phyloP scores from a whole-genome alignment of 2,113 vertebrate species.

The Pleuronectes platessa region DNA sequence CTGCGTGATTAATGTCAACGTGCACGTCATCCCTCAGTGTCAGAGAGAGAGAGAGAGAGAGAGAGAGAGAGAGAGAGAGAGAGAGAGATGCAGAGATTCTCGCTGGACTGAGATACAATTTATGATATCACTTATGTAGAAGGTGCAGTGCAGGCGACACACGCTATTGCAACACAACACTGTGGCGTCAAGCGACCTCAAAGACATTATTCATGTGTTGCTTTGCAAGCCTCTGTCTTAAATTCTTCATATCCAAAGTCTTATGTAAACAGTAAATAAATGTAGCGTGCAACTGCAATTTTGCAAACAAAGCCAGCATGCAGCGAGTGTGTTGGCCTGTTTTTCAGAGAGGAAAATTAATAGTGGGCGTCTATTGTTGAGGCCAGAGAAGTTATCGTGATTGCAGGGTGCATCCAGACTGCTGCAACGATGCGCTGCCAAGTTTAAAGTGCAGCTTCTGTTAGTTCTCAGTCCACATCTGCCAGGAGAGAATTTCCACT shows the following conservation, averaged over 20 bases:
- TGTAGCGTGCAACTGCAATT: not conserved
- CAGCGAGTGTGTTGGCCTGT: not conserved
- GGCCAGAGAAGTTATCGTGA: slow-evolving; percentile 21
- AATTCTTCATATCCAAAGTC: not conserved
- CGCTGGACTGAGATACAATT: slow-evolving; percentile 36
- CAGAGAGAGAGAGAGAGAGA: not conserved
- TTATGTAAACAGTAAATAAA: not conserved
- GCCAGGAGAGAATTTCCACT: slow-evolving; percentile 62
- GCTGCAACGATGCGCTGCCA: slow-evolving; percentile 34
- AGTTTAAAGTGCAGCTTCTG: slow-evolving; percentile 56
- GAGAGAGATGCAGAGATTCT: not conserved
- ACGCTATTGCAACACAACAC: slow-evolving; percentile 50
- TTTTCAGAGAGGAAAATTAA: not conserved
- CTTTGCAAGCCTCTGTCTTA: not conserved
- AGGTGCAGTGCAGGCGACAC: slow-evolving; percentile 35
- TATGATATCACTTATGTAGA: slow-evolving; percentile 56
- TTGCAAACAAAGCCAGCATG: not conserved
- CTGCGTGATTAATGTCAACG: slow-evolving; percentile 40
- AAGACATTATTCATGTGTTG: slow-evolving; percentile 30
- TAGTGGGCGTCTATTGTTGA: not conserved
- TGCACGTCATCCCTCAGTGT: slow-evolving; percentile 12
- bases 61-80: not conserved
- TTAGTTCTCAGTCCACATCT: slow-evolving; percentile 55
- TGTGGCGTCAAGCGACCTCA: slow-evolving; percentile 1
- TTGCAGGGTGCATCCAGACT: slow-evolving; percentile 11